Base-by-base conservation (phyloP, 2,113 vertebrate genomes). In the Apodemus speciosus region DNA sequence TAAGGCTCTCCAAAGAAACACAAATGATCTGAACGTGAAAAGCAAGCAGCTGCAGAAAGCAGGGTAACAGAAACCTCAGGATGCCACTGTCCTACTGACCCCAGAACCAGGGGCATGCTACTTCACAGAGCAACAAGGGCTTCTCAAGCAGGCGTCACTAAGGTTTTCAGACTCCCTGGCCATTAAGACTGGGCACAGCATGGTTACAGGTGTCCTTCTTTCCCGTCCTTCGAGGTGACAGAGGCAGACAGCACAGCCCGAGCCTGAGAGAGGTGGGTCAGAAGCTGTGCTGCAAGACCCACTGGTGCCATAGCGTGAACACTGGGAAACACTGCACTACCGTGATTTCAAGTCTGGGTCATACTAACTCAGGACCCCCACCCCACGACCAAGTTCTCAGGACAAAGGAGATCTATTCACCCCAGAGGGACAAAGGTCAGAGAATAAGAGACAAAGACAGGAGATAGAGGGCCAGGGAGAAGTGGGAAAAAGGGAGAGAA, bases 1-100 rank as follows among this genome's bases (percentile, higher is more conserved):
- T 84, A 92, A 93, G 85, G 71, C 92, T 88, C 81, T 90, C 66
- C 68, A 72, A 62, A 89, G 32, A 80, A 90, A 94, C 0, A 1
- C 4, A 3, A n/a, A n/a, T n/a, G n/a, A 46, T 30, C 53, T 6
- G 46, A 51, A 43, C 0, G 6, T 30, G 56, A 21, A 71, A 69
- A 1, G 53, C 0, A 51, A 9, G 16, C 20, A 38, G 11, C 64
- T 16, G 0, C 3, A 71, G n/a, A 4, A 16, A 76, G 43, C 80
- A n/a, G 5, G 40, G 9, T 0, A 25, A 56, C 0, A 4, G 40
- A 40, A 20, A n/a, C 53, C 30, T 38, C 62, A 35, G 92, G 68
- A 32, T 0, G 20, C 7, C 51, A 53, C 27, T 3, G 6, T n/a
- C 43, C 35, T 20, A 27, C 6, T 23, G 69, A 88, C 21, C 32